Percentiles rank a stretch among this genome's conserved stretches.
Evolutionary conservation across 2,888 invertebrate species (phyloP).

Genomic region (Gymnosoma rotundatum): DNA sequence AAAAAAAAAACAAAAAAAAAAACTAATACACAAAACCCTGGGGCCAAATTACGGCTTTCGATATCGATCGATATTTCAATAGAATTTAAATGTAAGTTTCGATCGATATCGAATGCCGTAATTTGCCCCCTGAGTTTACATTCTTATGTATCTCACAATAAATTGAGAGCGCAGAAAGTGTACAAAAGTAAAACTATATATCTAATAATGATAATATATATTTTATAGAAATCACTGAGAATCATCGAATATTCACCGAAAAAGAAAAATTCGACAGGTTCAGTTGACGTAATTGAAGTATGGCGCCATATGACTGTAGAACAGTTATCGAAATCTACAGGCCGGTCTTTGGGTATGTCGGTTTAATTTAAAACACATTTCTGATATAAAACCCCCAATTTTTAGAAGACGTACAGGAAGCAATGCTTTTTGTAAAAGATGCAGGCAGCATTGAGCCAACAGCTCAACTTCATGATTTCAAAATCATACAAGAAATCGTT

Average conservation of each 20-base stretch:
- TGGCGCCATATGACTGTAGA: constrained; percentile 92
- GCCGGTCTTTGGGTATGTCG: constrained; percentile 85
- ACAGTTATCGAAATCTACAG: constrained; percentile 87
- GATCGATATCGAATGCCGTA: too few relatives aligned
- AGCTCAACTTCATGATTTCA: constrained; percentile 85
- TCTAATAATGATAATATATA: too few relatives aligned
- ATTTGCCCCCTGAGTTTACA: too few relatives aligned
- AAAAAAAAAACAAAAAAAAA: too few relatives aligned
- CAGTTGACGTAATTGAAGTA: constrained; percentile 84
- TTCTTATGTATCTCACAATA: too few relatives aligned
- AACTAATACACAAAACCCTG: too few relatives aligned
- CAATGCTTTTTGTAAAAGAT: constrained; percentile 86
- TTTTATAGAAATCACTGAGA: constrained; percentile 83
- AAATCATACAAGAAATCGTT: constrained; percentile 87
- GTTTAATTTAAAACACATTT: neutral
- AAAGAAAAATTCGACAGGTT: constrained; percentile 73
- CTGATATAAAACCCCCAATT: neutral
- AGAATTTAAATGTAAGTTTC: too few relatives aligned
- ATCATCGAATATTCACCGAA: constrained; percentile 84
- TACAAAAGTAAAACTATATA: too few relatives aligned
- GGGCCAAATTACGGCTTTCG: too few relatives aligned
- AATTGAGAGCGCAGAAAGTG: too few relatives aligned
- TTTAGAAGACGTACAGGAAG: constrained; percentile 87
- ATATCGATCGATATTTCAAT: too few relatives aligned
- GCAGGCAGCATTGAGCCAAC: constrained; percentile 83